Base-by-base conservation (phyloP, 2,797 vertebrate species). In the Halcyon badia region DNA sequence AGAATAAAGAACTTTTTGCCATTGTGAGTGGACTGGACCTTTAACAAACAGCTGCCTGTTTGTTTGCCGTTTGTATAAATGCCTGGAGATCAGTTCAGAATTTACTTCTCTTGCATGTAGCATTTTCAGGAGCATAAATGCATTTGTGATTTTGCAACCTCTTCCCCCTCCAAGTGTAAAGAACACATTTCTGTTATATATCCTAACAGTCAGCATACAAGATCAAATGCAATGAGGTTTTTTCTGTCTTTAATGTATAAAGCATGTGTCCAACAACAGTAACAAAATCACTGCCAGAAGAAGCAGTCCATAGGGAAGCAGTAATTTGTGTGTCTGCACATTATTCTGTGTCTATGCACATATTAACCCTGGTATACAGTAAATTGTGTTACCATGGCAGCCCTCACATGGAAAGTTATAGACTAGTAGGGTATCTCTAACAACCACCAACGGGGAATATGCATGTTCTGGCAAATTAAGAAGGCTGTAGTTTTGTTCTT, bases 301-400 rank as follows among this genome's bases (percentile, higher is more conserved):
- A 89, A 97, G 85, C 70, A 93, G 90, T 89, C 91, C 86, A 87
- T 87, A 48, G 90, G 96, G 96, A 96, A 94, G 88, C 85, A 46
- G 87, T 93, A 94, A 97, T 95, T 96, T 95, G 87, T 96, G 95
- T 96, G 91, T 96, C 96, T 97, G 94, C 93, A 92, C 92, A 94
- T 95, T 96, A 96, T 96, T 97, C 90, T 97, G 93, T 96, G 94
- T 96, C 95, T 97, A 82, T 96, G 95, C 94, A 96, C 94, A 94
- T 91, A 93, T 97, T 97, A 97, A 97, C 97, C 94, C 94, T 94
- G 79, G 93, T 95, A 95, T 89, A 96, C 94, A 96, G 87, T 96
- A 96, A 96, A 96, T 95, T 93, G 94, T 95, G 86, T 95, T 96
- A 94, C 95, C 92, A 96, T 96, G 93, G 94, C 92, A 94, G 93